Base-by-base conservation (phyloP, 2,888 invertebrate genomes). In the Syritta pipiens region DNA sequence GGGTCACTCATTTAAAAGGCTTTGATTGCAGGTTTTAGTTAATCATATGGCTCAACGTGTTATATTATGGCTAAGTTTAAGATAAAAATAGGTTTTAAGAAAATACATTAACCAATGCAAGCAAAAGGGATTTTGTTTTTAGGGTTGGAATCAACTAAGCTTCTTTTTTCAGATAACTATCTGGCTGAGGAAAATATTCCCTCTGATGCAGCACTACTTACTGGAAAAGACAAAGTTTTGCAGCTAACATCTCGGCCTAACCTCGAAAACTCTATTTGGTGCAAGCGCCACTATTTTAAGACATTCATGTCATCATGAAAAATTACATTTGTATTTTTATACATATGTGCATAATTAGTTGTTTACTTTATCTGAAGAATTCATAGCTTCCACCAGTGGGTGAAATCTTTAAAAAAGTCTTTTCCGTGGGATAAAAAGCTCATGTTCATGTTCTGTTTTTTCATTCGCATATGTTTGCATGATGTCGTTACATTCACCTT, bases 391-490 rank as follows among this genome's bases (percentile, higher is more conserved):
- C 20, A 48, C 10, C 0, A 48, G 55, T 67, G 24, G 57, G 37
- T 28, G 46, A 67, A 55, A 19, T 67, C 57, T 48, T 9, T 5
- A 48, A 67, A 67, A 17, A 67, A 28, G 19, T 48, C 24, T 48
- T 35, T 46, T 35, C 7, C 35, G 24, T 48, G 37, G 9, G 65
- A 53, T 46, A 55, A 20, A n/a, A 46, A 37, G 5, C 12, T 32
- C 5, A 9, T 32, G 10, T 6, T 32, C 20, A 10, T 49, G 5
- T n/a, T n/a, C 30, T 10, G 32, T 4, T 10, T 20, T 20, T 32
- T 32, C 49, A 30, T 32, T 30, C n/a, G 4, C 10, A 32, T 51
- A 32, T 20, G 4, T 32, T 32, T 30, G 32, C 51, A 32, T 32
- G 19, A 32, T 10, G 17, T 1, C 6, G 12, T 51, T 57, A 30